Conservation (phyloP, 37 sponge, comb jelly and placozoan genomes). For the Halisarca cf. caerulea region DNA sequence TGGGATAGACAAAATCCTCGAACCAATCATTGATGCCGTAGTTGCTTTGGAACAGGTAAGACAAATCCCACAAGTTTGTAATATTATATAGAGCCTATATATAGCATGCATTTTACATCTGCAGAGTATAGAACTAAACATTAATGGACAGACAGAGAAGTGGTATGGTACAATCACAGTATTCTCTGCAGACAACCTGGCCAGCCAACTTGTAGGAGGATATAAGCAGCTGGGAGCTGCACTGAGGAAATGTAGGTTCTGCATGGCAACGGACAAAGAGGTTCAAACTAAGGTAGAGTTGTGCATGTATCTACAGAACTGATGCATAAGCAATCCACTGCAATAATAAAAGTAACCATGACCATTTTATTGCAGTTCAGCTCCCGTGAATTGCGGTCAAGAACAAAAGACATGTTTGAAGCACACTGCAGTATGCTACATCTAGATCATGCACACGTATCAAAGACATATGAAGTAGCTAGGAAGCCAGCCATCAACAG, state of each 20-base stretch:
- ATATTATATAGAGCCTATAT: no score
- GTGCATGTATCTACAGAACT: no score
- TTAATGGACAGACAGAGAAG: background rate
- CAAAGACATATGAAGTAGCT: conserved; percentile 54
- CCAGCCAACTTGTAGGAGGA: conserved; percentile 31
- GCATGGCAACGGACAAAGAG: conserved; percentile 23
- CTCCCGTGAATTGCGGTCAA: background rate
- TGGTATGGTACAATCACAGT: conserved; percentile 13
- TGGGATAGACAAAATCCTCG: conserved; percentile 38
- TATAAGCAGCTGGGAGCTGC: conserved; percentile 31
- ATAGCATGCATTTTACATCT: no score
- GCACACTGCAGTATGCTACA: background rate
- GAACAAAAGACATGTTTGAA: background rate
- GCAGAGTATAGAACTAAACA: no score
- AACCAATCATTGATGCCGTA: conserved; percentile 45
- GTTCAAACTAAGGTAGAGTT: conserved; percentile 37
- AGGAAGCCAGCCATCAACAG: conserved; percentile 52
- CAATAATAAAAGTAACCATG: background rate
- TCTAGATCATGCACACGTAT: background rate
- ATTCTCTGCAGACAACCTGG: conserved; percentile 43
- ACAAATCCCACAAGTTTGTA: no score
- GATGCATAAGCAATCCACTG: background rate
- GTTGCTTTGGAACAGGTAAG: conserved; percentile 39
- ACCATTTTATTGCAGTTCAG: background rate
- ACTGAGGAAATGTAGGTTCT: conserved; percentile 22